A percentile compares a stretch with the other conserved stretches of the same genome.
These are phyloP conservation scores for Patagioenas fasciata DNA, from an alignment of 2,113 vertebrate genomes.

Conservation along the genomic window DNA sequence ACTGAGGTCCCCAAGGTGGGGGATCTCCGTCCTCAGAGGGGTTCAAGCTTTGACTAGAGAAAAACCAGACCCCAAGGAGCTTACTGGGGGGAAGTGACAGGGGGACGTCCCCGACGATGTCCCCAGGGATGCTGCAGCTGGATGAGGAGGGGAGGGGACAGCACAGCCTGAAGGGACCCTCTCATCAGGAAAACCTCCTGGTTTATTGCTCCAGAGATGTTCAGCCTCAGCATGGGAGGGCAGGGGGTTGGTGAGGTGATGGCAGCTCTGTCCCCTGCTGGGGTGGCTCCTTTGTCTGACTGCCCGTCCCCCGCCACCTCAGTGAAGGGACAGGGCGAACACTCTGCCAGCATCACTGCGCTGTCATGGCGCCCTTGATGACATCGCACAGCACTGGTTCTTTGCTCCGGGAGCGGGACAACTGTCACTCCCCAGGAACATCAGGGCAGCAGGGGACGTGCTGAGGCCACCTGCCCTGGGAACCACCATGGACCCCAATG, in stretches of 20 bases:
- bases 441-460: rapidly evolving
- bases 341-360: not conserved
- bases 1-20: not conserved
- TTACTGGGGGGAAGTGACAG: not conserved
- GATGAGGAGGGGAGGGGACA: not conserved
- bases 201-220: not conserved
- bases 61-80: not conserved
- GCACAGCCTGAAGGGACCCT: rapidly evolving
- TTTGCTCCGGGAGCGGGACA: not conserved
- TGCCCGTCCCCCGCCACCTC: not conserved
- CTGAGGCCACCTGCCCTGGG: not conserved
- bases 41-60: not conserved
- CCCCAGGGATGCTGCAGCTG: not conserved
- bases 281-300: not conserved
- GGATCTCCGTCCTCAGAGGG: not conserved
- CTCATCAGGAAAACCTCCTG: not conserved
- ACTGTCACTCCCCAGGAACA: not conserved
- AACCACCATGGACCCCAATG: not conserved
- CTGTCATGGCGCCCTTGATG: not conserved
- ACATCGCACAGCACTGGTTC: rapidly evolving
- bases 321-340: not conserved
- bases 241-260: not conserved
- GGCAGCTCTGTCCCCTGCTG: not conserved
- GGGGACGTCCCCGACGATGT: not conserved
- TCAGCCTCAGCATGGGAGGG: rapidly evolving